Evolutionary conservation across 2,797 vertebrate genomes (phyloP).

Genomic region (Siniperca obscura): DNA sequence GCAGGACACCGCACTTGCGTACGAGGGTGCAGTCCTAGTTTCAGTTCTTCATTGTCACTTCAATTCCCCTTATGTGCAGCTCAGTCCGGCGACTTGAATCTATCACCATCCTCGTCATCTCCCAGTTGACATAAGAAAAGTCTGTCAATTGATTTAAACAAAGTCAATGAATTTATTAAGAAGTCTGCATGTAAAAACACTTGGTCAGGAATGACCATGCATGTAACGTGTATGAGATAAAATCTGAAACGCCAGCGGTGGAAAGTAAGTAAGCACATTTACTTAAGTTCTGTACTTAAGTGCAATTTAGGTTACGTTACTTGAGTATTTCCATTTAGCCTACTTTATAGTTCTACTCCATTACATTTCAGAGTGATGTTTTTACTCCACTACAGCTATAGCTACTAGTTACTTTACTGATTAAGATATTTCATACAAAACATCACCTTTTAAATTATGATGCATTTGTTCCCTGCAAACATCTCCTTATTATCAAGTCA

Average conservation of each 20-base stretch:
- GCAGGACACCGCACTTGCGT: neutral
- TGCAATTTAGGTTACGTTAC: no score
- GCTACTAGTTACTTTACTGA: neutral
- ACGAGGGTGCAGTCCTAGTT: neutral
- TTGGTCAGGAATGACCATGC: no score
- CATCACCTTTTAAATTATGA: neutral
- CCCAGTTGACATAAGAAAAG: neutral
- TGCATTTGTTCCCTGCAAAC: neutral
- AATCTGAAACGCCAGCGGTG: neutral
- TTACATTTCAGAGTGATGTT: neutral
- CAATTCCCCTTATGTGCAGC: neutral
- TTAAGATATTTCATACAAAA: neutral
- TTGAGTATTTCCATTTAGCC: neutral
- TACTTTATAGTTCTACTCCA: neutral
- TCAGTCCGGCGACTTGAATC: neutral
- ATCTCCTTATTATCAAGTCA: neutral
- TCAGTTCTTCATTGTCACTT: slow-evolving; percentile 30
- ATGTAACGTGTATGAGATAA: neutral
- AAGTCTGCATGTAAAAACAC: neutral
- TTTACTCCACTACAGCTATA: neutral
- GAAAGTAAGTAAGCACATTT: neutral
- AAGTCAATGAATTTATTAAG: neutral
- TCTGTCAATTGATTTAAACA: neutral
- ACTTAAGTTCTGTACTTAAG: neutral
- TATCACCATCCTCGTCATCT: neutral